phyloP scores from a whole-genome alignment of 2,113 vertebrate species.

The Gavia stellata region DNA sequence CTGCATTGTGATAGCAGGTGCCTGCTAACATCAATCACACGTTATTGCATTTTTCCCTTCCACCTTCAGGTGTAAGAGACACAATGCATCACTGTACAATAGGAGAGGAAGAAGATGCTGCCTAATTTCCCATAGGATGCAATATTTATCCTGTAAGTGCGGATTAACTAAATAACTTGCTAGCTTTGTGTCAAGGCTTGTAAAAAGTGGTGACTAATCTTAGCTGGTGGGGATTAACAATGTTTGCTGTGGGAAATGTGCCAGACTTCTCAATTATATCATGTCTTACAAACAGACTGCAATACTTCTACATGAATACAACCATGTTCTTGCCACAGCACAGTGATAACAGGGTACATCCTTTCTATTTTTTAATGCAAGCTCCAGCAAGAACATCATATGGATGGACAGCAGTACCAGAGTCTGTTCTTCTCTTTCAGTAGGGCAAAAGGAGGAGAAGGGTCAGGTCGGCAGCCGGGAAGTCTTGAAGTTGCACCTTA shows the following conservation, averaged over 20 bases:
- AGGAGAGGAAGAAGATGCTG: background rate
- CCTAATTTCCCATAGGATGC: slow-evolving; percentile 57
- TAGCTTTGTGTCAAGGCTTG: slow-evolving; percentile 64
- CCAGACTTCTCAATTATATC: slow-evolving; percentile 62
- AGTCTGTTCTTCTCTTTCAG: background rate
- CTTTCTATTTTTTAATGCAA: background rate
- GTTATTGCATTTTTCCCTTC: background rate
- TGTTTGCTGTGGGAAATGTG: slow-evolving; percentile 54
- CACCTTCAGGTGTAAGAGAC: slow-evolving; percentile 1
- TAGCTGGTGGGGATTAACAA: slow-evolving; percentile 60
- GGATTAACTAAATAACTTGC: slow-evolving; percentile 61
- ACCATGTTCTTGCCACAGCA: background rate
- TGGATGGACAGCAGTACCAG: background rate
- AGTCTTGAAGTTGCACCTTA: background rate
- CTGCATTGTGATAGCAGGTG: background rate
- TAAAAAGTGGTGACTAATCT: slow-evolving; percentile 65
- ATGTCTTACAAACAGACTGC: slow-evolving; percentile 20
- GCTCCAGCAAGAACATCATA: background rate
- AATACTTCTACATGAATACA: background rate
- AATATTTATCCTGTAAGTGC: slow-evolving; percentile 52
- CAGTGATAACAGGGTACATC: background rate
- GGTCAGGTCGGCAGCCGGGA: background rate
- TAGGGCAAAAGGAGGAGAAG: background rate
- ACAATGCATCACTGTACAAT: background rate
- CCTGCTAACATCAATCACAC: slow-evolving; percentile 19